Percentiles rank a stretch among this genome's conserved stretches.
These are phyloP conservation scores for Heliocidaris erythrogramma DNA, from an alignment of 35 echinoderm and acorn worm genomes.

Conservation along the genomic window DNA sequence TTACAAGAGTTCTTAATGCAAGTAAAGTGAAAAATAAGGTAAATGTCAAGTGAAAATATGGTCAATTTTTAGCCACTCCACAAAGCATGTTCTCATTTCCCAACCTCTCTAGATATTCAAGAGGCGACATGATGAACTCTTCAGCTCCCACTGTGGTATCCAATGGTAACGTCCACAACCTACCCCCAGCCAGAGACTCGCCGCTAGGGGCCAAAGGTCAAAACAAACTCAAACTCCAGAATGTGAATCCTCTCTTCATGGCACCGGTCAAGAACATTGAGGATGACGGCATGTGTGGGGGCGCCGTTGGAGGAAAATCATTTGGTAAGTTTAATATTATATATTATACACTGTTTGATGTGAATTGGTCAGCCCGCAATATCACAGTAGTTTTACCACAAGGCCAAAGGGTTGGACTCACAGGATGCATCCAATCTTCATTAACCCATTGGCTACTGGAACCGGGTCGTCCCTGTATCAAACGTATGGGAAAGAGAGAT, in stretches of 20 bases:
- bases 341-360: too few relatives aligned
- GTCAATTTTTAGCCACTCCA: too few relatives aligned
- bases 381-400: too few relatives aligned
- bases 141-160: conserved; percentile 23
- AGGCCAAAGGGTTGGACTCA: too few relatives aligned
- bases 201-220: conserved; percentile 4
- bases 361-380: too few relatives aligned
- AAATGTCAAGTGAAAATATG: too few relatives aligned
- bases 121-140: conserved; percentile 31
- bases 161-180: not conserved
- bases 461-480: too few relatives aligned
- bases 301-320: not conserved
- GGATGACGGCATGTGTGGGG: conserved; percentile 5
- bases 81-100: not conserved
- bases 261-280: conserved; percentile 43
- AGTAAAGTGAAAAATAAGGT: too few relatives aligned
- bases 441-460: too few relatives aligned
- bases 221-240: conserved; percentile 41
- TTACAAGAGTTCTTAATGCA: too few relatives aligned
- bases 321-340: not conserved
- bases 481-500: too few relatives aligned
- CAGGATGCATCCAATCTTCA: too few relatives aligned
- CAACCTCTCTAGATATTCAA: not conserved
- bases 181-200: conserved; percentile 15
- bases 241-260: conserved; percentile 38